Base-by-base conservation (phyloP, 2,113 vertebrate species). In the Grantiella picta region DNA sequence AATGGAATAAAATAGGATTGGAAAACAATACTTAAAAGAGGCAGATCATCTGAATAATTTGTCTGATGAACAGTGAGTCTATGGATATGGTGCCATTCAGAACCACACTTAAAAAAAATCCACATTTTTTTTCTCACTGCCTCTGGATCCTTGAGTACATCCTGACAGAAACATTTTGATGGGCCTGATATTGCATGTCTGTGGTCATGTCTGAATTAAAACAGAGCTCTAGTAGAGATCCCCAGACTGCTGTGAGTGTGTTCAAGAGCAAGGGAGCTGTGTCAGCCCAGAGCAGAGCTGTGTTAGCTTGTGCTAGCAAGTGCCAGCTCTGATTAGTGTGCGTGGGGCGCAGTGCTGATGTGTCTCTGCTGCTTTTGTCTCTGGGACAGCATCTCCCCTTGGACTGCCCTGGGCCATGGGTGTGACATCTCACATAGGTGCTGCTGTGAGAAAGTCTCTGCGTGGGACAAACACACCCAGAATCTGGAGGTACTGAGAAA, bases 291-390 rank as follows among this genome's bases (percentile, higher is more conserved):
- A 89, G 81, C 59, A 84, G 81, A 81, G 38, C 11, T 36, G 27
- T 40, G 40, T 61, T 63, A 63, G 73, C 47, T 75, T 50, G 12
- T 75, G 73, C 57, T 80, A 66, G 89, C 79, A 90, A 75, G 28
- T 85, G 91, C 90, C 86, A 90, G 57, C 16, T 80, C 66, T 52
- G 38, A 52, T 72, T 82, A 88, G 16, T 11, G 79, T 86, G 89
- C 2, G 0, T 20, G 76, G 59, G 57, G 40, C 54, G 49, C 19
- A 22, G 40, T 3, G 21, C 72, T 72, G 17, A 68, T 0, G 1
- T 52, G 29, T 28, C 79, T 44, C 2, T 53, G 33, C 70, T 85
- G 47, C 82, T 82, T 61, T 70, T 73, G 53, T 63, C 44, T 76
- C 75, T 72, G 50, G 35, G 33, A 92, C 33, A 76, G n/a, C 79